These are phyloP conservation scores for Amphipoea oculea DNA, from an alignment of 2,888 invertebrate genomes.

Conservation along the genomic window DNA sequence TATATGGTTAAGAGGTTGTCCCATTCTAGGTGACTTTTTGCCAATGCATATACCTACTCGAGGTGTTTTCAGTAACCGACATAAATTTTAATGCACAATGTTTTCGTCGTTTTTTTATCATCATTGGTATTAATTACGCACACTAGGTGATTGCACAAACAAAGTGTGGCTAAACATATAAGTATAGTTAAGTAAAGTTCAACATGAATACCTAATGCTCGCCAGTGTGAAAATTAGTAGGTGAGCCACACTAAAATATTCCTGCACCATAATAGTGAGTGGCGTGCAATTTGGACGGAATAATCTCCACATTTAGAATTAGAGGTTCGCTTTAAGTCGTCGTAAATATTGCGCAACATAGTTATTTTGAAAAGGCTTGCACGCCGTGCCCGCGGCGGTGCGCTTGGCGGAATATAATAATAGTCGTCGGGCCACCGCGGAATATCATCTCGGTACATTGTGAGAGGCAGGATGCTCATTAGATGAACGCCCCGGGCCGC, in stretches of 20 bases:
- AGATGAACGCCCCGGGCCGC: slow-evolving; percentile 86
- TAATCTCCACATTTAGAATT: slow-evolving; percentile 75
- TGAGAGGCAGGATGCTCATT: slow-evolving; percentile 90
- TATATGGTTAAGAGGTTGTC: not conserved
- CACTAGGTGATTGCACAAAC: not conserved
- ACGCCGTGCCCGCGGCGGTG: slow-evolving; percentile 78
- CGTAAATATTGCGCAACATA: slow-evolving; percentile 79
- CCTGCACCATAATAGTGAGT: slow-evolving; percentile 39
- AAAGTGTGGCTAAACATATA: slow-evolving; percentile 1
- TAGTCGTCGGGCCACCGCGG: slow-evolving; percentile 85
- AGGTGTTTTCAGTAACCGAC: not conserved
- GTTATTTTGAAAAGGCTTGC: slow-evolving; percentile 86
- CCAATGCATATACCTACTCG: not conserved
- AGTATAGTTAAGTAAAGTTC: slow-evolving; percentile 4
- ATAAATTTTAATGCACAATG: not conserved
- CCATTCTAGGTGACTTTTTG: not conserved
- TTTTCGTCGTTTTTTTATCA: not conserved
- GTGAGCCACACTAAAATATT: slow-evolving; percentile 43
- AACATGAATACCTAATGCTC: slow-evolving; percentile 25
- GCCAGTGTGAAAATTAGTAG: slow-evolving; percentile 36
- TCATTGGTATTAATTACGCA: not conserved
- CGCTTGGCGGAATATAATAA: slow-evolving; percentile 87
- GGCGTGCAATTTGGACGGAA: slow-evolving; percentile 57
- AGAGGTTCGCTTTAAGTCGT: slow-evolving; percentile 78
- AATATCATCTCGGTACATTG: slow-evolving; percentile 89